Percentiles rank a stretch among this genome's conserved stretches.
Conservation (phyloP, 92 coral and sea anemone genomes). For the Siderastrea siderea region DNA sequence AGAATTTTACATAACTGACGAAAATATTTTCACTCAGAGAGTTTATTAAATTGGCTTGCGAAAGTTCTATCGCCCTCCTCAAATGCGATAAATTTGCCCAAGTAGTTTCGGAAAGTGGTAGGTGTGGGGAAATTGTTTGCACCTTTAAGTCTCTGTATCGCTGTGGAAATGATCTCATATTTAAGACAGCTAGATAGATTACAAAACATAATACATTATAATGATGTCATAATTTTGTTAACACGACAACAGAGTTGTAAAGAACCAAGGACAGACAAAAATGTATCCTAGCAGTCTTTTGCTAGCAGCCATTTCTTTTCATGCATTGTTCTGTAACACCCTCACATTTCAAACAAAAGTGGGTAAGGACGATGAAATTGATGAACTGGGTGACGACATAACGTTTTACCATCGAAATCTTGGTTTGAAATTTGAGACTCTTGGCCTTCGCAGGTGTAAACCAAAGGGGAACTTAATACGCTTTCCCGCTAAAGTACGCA, state of each 20-base stretch:
- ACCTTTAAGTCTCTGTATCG: neutral
- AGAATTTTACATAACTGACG: neutral
- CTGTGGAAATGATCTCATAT: slow-evolving; percentile 1
- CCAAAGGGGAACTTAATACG: neutral
- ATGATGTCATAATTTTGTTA: slow-evolving; percentile 10
- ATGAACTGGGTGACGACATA: neutral
- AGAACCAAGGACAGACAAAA: neutral
- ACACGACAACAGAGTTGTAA: neutral
- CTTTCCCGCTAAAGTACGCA: neutral
- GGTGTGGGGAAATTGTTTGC: too few species aligned
- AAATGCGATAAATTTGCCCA: too few species aligned
- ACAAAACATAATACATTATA: neutral
- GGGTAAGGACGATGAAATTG: neutral
- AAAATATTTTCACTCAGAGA: neutral
- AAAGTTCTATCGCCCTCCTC: too few species aligned
- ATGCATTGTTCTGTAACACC: neutral
- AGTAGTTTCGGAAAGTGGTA: too few species aligned
- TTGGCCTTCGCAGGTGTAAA: neutral
- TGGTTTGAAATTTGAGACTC: neutral
- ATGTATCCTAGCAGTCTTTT: neutral
- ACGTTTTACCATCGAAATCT: neutral
- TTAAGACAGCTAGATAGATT: neutral
- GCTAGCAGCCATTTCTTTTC: neutral
- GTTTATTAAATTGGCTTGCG: too few species aligned
- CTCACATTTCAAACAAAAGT: neutral